Conservation (phyloP, 2,888 invertebrate species). For the Caenorhabditis uteleia region DNA sequence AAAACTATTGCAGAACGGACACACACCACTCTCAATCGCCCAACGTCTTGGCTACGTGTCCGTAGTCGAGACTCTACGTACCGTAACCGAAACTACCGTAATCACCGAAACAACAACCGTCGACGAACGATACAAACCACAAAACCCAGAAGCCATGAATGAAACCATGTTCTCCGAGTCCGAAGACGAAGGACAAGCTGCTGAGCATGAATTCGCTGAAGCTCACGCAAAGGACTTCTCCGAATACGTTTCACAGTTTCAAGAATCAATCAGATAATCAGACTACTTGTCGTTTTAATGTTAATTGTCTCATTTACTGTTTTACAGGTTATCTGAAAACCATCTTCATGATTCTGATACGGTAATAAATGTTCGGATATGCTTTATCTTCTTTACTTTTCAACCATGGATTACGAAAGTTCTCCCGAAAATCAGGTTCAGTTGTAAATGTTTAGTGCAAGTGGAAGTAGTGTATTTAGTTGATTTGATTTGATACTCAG, state of each 20-base stretch:
- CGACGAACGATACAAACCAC: constrained; percentile 95
- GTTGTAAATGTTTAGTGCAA: too few relatives aligned
- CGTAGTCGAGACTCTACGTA: constrained; percentile 93
- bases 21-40: constrained; percentile 95
- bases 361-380: too few relatives aligned
- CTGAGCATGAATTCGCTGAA: constrained; percentile 38
- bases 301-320: too few relatives aligned
- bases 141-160: constrained; percentile 98
- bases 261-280: too few relatives aligned
- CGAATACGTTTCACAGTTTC: constrained; percentile 64
- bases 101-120: constrained; percentile 81
- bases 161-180: constrained; percentile 99
- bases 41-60: constrained; percentile 97
- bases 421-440: too few relatives aligned
- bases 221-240: constrained; percentile 62
- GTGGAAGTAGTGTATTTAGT: too few relatives aligned
- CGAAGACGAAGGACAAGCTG: constrained; percentile 86
- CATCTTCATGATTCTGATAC: too few relatives aligned
- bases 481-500: too few relatives aligned
- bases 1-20: constrained; percentile 80
- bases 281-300: too few relatives aligned
- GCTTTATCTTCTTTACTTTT: too few relatives aligned
- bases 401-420: too few relatives aligned
- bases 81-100: constrained; percentile 79
- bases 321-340: too few relatives aligned